A percentile compares a stretch with the other conserved stretches of the same genome.
Conservation (phyloP, 2,888 invertebrate genomes). For the Tetrapedia diversipes region DNA sequence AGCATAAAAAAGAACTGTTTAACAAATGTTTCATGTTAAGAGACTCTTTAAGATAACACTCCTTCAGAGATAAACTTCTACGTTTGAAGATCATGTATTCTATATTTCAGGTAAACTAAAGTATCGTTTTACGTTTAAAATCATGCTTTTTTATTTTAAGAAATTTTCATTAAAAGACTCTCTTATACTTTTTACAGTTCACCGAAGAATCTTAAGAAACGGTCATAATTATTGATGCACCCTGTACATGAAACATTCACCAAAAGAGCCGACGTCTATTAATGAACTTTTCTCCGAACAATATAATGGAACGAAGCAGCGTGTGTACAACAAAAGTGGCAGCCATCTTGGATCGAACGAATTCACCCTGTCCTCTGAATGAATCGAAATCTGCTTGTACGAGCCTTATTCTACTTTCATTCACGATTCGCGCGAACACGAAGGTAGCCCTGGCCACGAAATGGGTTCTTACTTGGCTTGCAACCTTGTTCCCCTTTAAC, state of each 20-base stretch:
- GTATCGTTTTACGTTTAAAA: neutral
- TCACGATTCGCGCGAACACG: neutral
- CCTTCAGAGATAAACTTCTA: too few relatives aligned
- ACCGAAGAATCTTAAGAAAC: neutral
- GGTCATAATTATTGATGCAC: neutral
- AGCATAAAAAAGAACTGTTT: neutral
- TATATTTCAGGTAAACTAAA: neutral
- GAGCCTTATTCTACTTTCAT: neutral
- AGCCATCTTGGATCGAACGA: conserved; percentile 53
- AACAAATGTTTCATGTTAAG: too few relatives aligned
- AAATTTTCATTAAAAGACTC: neutral
- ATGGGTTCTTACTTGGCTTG: conserved; percentile 32
- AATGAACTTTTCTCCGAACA: neutral
- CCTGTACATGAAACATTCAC: neutral
- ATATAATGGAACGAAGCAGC: neutral
- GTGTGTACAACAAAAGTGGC: conserved; percentile 52
- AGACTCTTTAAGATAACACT: too few relatives aligned
- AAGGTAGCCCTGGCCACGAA: neutral
- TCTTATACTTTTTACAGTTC: neutral
- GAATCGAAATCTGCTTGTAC: conserved; percentile 7
- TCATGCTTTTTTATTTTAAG: neutral
- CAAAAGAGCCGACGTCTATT: neutral
- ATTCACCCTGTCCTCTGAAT: neutral
- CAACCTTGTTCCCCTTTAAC: conserved; percentile 13
- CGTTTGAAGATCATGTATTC: too few relatives aligned